Conservation (phyloP, 2,888 invertebrate species). For the Chalcis sispes region DNA sequence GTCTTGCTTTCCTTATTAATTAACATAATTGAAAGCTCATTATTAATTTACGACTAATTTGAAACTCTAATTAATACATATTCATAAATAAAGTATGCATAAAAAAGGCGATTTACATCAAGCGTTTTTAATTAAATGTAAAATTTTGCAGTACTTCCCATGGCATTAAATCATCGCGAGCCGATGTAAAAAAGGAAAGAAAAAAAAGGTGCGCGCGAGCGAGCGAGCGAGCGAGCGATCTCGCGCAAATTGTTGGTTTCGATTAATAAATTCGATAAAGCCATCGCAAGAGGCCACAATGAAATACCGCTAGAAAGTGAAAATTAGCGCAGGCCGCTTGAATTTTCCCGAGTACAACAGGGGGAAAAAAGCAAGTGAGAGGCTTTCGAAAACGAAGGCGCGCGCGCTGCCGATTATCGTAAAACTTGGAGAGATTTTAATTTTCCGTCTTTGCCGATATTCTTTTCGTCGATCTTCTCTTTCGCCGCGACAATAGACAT, state of each 20-base stretch:
- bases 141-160: too few species aligned
- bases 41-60: too few species aligned
- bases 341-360: not conserved
- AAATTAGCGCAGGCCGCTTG: conserved; percentile 4
- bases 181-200: too few species aligned
- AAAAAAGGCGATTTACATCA: too few species aligned
- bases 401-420: not conserved
- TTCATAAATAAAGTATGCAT: too few species aligned
- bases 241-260: not conserved
- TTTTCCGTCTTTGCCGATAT: conserved; percentile 11
- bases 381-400: conserved; percentile 2
- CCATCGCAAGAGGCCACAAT: not conserved
- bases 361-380: too few species aligned
- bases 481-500: too few species aligned
- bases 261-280: not conserved
- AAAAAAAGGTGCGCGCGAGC: not conserved
- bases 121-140: not conserved
- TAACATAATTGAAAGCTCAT: too few species aligned
- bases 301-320: conserved; percentile 14
- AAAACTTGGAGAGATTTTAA: conserved; percentile 11
- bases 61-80: too few species aligned
- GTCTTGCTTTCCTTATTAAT: too few species aligned
- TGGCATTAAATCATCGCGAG: too few species aligned
- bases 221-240: not conserved
- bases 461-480: not conserved